These are phyloP conservation scores for Gastrophysa polygoni DNA, from an alignment of 2,888 invertebrate species.

Conservation along the genomic window DNA sequence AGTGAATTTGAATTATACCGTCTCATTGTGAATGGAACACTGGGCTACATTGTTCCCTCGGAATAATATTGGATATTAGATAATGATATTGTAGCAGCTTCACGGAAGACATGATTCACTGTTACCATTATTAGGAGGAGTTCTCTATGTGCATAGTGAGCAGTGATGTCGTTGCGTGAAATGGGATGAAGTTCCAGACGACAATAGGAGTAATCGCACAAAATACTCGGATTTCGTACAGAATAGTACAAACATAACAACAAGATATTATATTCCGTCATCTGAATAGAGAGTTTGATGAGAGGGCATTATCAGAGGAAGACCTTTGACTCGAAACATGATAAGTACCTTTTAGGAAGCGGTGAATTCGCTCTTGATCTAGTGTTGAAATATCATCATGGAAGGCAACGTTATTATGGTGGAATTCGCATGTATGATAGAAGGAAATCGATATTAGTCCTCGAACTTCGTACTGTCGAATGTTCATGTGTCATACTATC, in stretches of 20 bases:
- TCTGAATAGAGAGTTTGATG: too few relatives aligned
- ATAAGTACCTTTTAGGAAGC: too few relatives aligned
- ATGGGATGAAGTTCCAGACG: not conserved
- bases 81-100: slow-evolving; percentile 38
- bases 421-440: too few relatives aligned
- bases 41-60: slow-evolving; percentile 36
- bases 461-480: too few relatives aligned
- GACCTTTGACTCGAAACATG: too few relatives aligned
- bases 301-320: too few relatives aligned
- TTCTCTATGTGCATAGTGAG: not conserved
- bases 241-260: not conserved
- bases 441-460: too few relatives aligned
- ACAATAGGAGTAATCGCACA: not conserved
- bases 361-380: too few relatives aligned
- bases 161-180: not conserved
- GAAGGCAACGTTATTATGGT: too few relatives aligned
- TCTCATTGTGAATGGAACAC: slow-evolving; percentile 32
- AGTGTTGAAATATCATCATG: too few relatives aligned
- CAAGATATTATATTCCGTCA: too few relatives aligned
- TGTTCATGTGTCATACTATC: too few relatives aligned
- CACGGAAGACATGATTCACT: slow-evolving; percentile 30
- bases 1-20: slow-evolving; percentile 39
- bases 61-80: slow-evolving; percentile 42
- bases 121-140: slow-evolving; percentile 30
- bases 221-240: not conserved